phyloP scores from a whole-genome alignment of 2,797 vertebrate species.

The Hemitrygon akajei region DNA sequence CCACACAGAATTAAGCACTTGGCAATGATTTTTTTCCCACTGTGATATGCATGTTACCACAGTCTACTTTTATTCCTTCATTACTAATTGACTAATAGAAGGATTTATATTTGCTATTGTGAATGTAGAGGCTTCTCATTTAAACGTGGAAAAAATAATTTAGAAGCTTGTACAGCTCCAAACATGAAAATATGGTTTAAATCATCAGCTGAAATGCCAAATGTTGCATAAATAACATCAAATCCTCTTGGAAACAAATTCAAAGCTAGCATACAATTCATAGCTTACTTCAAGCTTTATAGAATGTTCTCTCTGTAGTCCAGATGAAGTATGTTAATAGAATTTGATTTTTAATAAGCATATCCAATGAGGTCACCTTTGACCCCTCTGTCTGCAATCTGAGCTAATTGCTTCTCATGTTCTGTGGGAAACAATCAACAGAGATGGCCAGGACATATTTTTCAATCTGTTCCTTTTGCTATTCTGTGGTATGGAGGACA shows the following conservation, averaged over 20 bases:
- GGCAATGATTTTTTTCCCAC: background rate
- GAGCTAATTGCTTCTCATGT: background rate
- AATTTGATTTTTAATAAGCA: constrained; percentile 20
- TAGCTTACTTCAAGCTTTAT: background rate
- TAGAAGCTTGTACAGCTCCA: background rate
- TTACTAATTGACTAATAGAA: background rate
- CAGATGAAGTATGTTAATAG: background rate
- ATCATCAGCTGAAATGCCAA: background rate
- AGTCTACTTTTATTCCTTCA: background rate
- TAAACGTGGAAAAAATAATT: background rate
- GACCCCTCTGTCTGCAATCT: background rate
- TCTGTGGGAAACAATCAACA: background rate
- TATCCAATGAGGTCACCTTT: background rate
- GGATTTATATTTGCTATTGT: background rate
- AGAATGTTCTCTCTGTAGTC: background rate
- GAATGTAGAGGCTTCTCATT: background rate
- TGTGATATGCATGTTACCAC: background rate
- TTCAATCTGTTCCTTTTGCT: background rate
- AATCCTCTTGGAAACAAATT: background rate
- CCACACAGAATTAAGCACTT: background rate
- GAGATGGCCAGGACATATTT: background rate
- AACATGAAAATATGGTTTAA: background rate
- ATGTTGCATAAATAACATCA: background rate
- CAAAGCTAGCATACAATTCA: background rate
- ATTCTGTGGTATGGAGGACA: background rate